These are phyloP conservation scores for Callosobruchus maculatus DNA, from an alignment of 2,888 invertebrate species.

Conservation along the genomic window DNA sequence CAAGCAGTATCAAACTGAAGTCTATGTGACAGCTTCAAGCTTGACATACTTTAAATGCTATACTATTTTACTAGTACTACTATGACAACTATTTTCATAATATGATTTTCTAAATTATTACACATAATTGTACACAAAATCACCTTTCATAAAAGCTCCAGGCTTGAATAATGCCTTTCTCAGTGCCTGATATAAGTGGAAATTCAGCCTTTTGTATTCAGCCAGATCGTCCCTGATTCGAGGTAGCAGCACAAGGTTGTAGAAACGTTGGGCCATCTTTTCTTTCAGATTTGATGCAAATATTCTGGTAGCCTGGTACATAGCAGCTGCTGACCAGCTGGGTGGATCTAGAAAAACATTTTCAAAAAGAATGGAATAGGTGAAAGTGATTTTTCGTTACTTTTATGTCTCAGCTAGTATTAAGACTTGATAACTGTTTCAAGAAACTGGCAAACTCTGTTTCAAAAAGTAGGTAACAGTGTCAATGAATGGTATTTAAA, in stretches of 20 bases:
- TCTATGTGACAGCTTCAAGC: no score
- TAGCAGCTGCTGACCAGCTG: constrained; percentile 96
- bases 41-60: no score
- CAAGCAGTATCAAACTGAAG: no score
- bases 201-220: constrained; percentile 92
- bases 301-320: constrained; percentile 93
- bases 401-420: no score
- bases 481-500: no score
- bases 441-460: no score
- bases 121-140: background rate
- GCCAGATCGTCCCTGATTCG: constrained; percentile 91
- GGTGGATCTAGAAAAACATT: constrained; percentile 64
- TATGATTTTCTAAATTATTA: background rate
- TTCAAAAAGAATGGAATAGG: no score
- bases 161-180: constrained; percentile 94
- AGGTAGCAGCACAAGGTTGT: constrained; percentile 88
- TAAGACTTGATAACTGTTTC: no score
- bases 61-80: no score
- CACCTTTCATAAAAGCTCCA: constrained; percentile 94
- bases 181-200: constrained; percentile 93
- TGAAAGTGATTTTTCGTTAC: no score
- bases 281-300: constrained; percentile 97
- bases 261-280: constrained; percentile 94
- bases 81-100: no score
- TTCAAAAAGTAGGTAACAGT: no score